These are phyloP conservation scores for Gallinago paraguaiae DNA, from an alignment of 2,113 vertebrate genomes.

Conservation along the genomic window DNA sequence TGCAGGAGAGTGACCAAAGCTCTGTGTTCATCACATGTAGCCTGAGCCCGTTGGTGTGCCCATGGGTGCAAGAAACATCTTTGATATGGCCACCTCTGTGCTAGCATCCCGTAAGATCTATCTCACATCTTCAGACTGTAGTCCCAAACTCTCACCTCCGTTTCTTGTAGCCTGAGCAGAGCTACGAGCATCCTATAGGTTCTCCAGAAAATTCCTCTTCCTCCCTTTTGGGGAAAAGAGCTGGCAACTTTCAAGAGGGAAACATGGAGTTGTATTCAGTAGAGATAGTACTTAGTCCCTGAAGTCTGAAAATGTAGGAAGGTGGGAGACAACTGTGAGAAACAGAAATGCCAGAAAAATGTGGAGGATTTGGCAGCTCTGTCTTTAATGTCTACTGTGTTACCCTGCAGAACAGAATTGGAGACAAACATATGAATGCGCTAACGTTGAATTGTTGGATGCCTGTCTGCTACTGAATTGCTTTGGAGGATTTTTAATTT, in stretches of 20 bases:
- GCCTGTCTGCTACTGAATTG: background rate
- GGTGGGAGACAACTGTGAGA: slow-evolving; percentile 72
- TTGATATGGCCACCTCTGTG: background rate
- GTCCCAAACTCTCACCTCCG: background rate
- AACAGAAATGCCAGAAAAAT: slow-evolving; percentile 64
- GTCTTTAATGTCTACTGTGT: slow-evolving; percentile 43
- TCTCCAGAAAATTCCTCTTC: background rate
- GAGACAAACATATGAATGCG: slow-evolving; percentile 44
- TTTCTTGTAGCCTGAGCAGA: background rate
- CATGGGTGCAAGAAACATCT: background rate
- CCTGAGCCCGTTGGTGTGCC: background rate
- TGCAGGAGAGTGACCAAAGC: background rate
- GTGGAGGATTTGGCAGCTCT: slow-evolving; percentile 62
- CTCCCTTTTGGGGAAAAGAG: background rate
- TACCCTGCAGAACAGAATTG: slow-evolving; percentile 32
- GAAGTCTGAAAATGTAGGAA: slow-evolving; percentile 67
- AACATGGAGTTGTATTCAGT: slow-evolving; percentile 34
- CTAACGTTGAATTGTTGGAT: background rate
- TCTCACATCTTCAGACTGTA: background rate
- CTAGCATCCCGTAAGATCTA: background rate
- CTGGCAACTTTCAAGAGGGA: background rate
- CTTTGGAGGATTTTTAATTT: background rate
- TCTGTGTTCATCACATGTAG: background rate
- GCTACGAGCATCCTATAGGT: background rate
- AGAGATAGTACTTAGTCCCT: slow-evolving; percentile 37